Percentiles rank a stretch among this genome's conserved stretches.
Evolutionary conservation across 2,113 vertebrate genomes (phyloP).

Genomic region (Channa maculata): DNA sequence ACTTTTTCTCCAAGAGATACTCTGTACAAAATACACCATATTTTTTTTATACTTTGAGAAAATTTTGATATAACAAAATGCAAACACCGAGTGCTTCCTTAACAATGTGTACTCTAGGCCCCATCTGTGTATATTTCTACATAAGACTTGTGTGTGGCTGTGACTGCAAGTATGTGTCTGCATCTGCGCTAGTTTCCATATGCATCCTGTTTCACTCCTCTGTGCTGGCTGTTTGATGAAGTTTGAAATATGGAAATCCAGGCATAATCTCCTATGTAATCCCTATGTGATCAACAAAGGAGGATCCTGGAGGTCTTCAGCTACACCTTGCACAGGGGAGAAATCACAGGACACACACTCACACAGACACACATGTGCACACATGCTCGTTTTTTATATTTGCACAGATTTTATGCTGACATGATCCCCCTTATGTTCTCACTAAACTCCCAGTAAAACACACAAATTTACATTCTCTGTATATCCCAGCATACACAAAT

Average conservation of each 20-base stretch:
- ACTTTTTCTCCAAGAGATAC: conserved; percentile 8
- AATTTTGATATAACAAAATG: conserved; percentile 33
- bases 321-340: conserved; percentile 36
- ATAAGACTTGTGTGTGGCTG: conserved; percentile 2
- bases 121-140: conserved; percentile 26
- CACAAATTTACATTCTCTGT: conserved; percentile 4
- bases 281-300: conserved; percentile 69
- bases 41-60: conserved; percentile 25
- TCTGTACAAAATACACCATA: conserved; percentile 10
- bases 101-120: conserved; percentile 13
- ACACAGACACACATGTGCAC: conserved; percentile 22
- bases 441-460: conserved; percentile 8
- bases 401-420: conserved; percentile 31
- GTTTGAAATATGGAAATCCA: conserved; percentile 80
- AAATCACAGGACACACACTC: conserved; percentile 23
- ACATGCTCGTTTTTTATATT: conserved; percentile 25
- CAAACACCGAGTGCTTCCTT: conserved; percentile 40
- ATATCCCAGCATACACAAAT: conserved; percentile 22
- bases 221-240: conserved; percentile 55
- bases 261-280: conserved; percentile 62
- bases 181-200: conserved; percentile 19
- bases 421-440: conserved; percentile 23
- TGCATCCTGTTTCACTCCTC: conserved; percentile 36
- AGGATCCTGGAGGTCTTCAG: conserved; percentile 48
- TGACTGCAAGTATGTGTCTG: conserved; percentile 7